Evolutionary conservation across 1,140 invertebrate species (phyloP).

Genomic region (Papilio polytes): DNA sequence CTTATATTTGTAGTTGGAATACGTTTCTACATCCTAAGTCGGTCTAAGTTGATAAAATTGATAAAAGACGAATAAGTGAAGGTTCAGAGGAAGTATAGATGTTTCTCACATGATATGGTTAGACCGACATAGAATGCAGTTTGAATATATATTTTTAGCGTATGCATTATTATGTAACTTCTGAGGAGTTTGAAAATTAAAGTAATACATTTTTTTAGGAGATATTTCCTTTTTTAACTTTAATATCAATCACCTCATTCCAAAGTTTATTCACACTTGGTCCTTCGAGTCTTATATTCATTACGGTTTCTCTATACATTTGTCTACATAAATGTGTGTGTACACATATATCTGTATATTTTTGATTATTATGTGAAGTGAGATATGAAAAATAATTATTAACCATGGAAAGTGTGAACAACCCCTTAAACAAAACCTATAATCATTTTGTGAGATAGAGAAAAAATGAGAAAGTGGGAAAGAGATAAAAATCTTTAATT

Average conservation of each 20-base stretch:
- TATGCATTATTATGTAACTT: neutral
- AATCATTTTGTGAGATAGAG: neutral
- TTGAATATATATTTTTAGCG: conserved; percentile 12
- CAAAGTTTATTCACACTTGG: conserved; percentile 29
- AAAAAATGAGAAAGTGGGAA: neutral
- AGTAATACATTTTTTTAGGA: neutral
- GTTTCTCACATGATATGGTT: neutral
- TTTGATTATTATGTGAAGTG: neutral
- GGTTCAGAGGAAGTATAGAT: neutral
- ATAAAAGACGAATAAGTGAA: neutral
- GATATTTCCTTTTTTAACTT: neutral
- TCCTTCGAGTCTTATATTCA: neutral
- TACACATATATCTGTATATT: neutral
- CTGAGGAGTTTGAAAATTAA: neutral
- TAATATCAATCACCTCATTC: conserved; percentile 22
- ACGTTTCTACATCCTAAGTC: conserved; percentile 11
- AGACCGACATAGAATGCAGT: conserved; percentile 37
- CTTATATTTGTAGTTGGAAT: conserved; percentile 28
- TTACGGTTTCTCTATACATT: neutral
- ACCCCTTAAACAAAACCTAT: conserved; percentile 3
- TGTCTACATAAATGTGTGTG: neutral
- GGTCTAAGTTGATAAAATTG: neutral
- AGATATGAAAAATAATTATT: neutral
- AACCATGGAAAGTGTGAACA: conserved; percentile 16
- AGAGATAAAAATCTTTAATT: neutral